These are phyloP conservation scores for Cricetomys ansorgei DNA, from an alignment of 2,113 vertebrate genomes.

Conservation along the genomic window DNA sequence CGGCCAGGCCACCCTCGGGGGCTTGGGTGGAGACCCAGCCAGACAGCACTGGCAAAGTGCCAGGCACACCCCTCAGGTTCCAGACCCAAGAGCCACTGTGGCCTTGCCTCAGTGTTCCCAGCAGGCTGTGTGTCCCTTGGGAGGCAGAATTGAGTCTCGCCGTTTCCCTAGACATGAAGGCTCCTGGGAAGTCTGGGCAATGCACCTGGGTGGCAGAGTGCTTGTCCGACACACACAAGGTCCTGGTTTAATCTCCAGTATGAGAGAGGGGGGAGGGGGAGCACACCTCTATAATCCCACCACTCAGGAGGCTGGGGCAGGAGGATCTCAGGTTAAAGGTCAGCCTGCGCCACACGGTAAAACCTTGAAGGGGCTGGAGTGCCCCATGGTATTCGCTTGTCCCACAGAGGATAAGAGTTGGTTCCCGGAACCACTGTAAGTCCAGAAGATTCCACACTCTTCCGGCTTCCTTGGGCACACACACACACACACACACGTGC, in stretches of 20 bases:
- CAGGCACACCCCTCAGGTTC: neutral
- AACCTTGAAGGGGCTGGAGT: neutral
- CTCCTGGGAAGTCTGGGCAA: neutral
- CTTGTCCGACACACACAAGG: too few relatives aligned
- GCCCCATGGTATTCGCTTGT: neutral
- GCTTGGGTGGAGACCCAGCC: neutral
- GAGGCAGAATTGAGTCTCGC: neutral
- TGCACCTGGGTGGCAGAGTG: accelerated
- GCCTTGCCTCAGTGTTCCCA: neutral
- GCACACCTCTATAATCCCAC: neutral
- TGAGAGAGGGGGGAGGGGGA: accelerated
- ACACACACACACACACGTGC: too few relatives aligned
- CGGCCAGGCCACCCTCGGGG: neutral
- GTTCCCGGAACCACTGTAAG: neutral
- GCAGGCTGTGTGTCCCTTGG: neutral
- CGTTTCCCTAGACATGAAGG: neutral
- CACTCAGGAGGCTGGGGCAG: neutral
- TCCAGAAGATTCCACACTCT: neutral
- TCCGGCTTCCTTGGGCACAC: neutral
- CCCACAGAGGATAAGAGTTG: neutral
- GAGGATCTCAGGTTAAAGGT: neutral
- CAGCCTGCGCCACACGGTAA: neutral
- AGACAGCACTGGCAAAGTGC: neutral
- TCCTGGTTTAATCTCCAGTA: neutral
- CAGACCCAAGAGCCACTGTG: neutral